phyloP scores from a whole-genome alignment of 2,113 vertebrate species.

The Boulengeromyrus knoepffleri region DNA sequence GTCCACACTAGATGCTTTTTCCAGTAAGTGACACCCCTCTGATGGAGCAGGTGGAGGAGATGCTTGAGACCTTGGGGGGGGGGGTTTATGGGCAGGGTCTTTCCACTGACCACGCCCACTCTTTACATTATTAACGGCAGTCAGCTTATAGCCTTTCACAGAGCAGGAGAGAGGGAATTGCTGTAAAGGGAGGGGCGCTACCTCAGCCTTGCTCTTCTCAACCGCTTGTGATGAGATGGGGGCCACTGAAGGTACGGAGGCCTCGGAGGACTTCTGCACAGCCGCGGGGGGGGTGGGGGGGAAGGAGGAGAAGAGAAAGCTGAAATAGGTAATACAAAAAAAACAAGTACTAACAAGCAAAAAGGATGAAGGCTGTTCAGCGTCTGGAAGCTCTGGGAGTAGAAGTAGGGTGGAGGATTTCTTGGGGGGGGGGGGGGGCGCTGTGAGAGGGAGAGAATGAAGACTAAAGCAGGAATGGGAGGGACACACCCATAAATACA shows the following conservation, averaged over 20 bases:
- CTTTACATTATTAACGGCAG: background rate
- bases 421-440: background rate
- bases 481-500: background rate
- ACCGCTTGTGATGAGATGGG: slow-evolving; percentile 76
- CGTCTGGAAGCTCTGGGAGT: slow-evolving; percentile 16
- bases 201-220: slow-evolving; percentile 87
- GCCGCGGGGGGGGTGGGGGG: slow-evolving; percentile 9
- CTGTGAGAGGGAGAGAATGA: background rate
- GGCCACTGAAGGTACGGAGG: slow-evolving; percentile 69
- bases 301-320: slow-evolving; percentile 40
- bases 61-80: background rate
- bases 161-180: background rate
- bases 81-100: background rate
- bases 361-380: slow-evolving; percentile 18
- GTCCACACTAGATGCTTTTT: background rate
- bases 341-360: slow-evolving; percentile 37
- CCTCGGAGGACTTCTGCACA: slow-evolving; percentile 78
- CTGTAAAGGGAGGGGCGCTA: slow-evolving; percentile 42
- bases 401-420: background rate
- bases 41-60: background rate
- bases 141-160: background rate
- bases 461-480: background rate
- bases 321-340: slow-evolving; percentile 21
- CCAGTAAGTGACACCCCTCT: background rate
- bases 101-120: background rate